Evolutionary conservation across 2,797 vertebrate genomes (phyloP), one percentile per base, ranked within the genome.

Genomic region (Emydoidea blandingii): DNA sequence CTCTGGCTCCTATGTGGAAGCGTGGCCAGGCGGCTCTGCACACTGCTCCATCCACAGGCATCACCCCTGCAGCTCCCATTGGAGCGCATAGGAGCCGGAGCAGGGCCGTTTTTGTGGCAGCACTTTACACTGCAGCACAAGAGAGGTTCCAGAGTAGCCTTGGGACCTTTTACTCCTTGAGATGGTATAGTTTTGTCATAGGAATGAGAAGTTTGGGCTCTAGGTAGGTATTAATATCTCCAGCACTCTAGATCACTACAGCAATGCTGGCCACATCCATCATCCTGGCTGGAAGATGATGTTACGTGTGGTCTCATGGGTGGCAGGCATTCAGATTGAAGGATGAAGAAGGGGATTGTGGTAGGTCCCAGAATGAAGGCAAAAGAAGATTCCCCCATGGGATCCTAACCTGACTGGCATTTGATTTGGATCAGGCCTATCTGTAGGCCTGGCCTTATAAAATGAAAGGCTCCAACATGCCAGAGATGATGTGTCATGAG

Each of bases 271-370:
- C 62, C 62, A 68, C 34, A 37, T 68, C 34, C 5, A 4, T 19
- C 41, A 44, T 44, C 72, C 37, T 76, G 41, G 11, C 72, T 44
- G 72, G 41, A 76, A 76, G 72, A 76, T 74, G 65, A 19, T 41
- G 68, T 23, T 74, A 41, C 11, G 12, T 25, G n/a, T 37, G n/a
- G n/a, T 72, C n/a, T 72, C 18, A 21, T 41, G 68, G 68, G 21
- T 44, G 68, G 41, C 41, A 76, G 37, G 27, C 74, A 78, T 31
- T 49, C 74, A 49, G 34, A 2, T 8, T 53, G 44, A 50, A 1
- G 4, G 65, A 54, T 56, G 81, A 31, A n/a, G 41, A 34, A 41
- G 21, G 83, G 31, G 0, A 0, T 8, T 18, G n/a, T 12, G 49
- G 41, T 79, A 78, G 68, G 68, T 72, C 68, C 68, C 37, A 41